Base-by-base conservation (phyloP, 2,888 invertebrate species). In the Caradrina kadenii region DNA sequence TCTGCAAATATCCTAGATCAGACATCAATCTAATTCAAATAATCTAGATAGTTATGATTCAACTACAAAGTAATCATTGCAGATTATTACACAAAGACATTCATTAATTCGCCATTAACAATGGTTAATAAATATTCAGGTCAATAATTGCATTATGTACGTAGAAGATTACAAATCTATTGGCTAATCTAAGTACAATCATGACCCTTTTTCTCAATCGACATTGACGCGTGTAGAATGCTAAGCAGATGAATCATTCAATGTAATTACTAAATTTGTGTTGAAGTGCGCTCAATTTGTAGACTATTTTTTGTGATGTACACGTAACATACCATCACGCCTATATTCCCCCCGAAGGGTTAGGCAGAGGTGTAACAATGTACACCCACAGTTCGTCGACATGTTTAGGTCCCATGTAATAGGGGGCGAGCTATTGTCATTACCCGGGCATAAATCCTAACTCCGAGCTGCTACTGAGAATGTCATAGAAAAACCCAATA, bases 131-230 rank as follows among this genome's bases (percentile, higher is more conserved):
- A 26, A 56, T n/a, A n/a, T 52, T 52, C 56, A 56, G 68, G 75
- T 60, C 55, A 68, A 48, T 35, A 26, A 35, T 54, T 61, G 19
- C 69, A 68, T 52, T 64, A 35, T 26, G 26, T 49, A 59, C 39
- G 39, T 11, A 3, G 22, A 10, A 49, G 56, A 78, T 73, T 64
- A 69, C 64, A 62, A 60, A 69, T 60, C 26, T 2, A 19, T 69
- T 62, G 55, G 42, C 74, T 65, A 79, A 76, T 73, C 79, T 59
- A 35, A 60, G 69, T 60, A 49, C 52, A 59, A 79, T 74, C 79
- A n/a, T 77, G 79, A 65, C 61, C 79, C 62, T 77, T 76, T 79
- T 79, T 59, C 70, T 77, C 64, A 49, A 26, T 70, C 49, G 63
- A 49, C 59, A 62, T 65, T 69, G 70, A 65, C 49, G 62, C 52